Evolutionary conservation across 2,888 invertebrate species (phyloP), one percentile per base, ranked within the genome.

Genomic region (Agonopterix arenella): DNA sequence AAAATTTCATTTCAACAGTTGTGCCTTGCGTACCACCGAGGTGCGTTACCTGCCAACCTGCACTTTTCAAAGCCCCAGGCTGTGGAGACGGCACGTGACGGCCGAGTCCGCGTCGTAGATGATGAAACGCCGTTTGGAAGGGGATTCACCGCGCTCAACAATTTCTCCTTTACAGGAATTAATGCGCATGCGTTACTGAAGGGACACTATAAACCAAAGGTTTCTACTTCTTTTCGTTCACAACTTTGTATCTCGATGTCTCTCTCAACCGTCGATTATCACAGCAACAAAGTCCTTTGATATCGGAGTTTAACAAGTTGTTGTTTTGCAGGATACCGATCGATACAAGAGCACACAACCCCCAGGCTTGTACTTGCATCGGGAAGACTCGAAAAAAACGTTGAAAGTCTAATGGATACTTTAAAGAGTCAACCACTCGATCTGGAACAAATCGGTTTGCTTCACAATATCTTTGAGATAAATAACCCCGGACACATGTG

Each of bases 401-500:
- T 63, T 16, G 45, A 50, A 28, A 55, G 52, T 10, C 50, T 63
- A 4, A 70, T 90, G 13, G 67, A 84, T n/a, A 57, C 61, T 1
- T 50, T 78, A 46, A 74, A 72, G 52, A 55, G 49, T 36, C 68
- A 73, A 10, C 70, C 77, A 0, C 65, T 88, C 3, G 90, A 91
- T 57, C 73, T 81, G 0, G 90, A 91, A 57, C 89, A 88, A 60
- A 73, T 89, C 3, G 80, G 69, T 1, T 68, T 91, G 1, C 67
- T 90, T 1, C 89, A 90, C 53, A 81, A 80, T 50, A 68, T 89
- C 5, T 90, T 84, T 58, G 68, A 81, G 8, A 75, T 71, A 47
- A 80, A 86, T 11, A 90, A 90, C 51, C 61, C 78, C 50, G 90
- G 91, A 0, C 93, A 93, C 67, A 90, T 92, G 10, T 92, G 90